phyloP scores from a whole-genome alignment of 2,113 vertebrate genomes.

The Cavia aperea region DNA sequence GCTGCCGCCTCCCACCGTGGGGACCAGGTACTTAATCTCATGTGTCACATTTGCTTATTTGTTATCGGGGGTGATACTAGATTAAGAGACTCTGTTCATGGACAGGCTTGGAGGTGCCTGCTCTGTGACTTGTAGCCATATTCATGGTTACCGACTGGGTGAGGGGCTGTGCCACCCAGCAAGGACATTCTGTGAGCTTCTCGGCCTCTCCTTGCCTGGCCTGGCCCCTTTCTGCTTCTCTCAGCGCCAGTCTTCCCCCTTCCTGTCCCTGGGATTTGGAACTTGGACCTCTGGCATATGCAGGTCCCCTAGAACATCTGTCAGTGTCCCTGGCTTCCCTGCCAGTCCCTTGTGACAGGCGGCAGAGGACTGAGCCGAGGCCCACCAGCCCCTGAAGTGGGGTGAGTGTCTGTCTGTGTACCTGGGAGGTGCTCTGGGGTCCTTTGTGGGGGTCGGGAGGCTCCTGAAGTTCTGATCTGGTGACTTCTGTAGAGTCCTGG shows the following conservation, averaged over 20 bases:
- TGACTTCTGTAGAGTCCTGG: background rate
- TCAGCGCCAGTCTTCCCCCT: accelerated
- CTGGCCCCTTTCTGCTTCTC: accelerated
- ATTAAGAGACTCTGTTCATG: accelerated
- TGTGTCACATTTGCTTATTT: too few relatives aligned
- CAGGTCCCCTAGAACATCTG: background rate
- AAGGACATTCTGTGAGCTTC: accelerated
- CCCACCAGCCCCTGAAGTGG: accelerated
- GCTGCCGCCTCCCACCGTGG: background rate
- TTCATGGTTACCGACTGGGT: accelerated
- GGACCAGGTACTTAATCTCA: accelerated
- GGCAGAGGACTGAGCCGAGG: background rate
- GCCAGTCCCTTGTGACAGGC: background rate
- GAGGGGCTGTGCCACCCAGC: background rate
- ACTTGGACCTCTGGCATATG: accelerated
- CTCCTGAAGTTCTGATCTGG: background rate
- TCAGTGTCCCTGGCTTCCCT: background rate
- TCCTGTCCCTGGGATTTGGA: background rate
- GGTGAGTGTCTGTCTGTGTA: background rate
- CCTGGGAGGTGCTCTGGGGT: background rate
- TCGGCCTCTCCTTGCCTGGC: background rate
- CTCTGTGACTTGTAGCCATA: accelerated
- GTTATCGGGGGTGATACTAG: background rate
- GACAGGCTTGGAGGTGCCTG: background rate
- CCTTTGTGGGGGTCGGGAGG: background rate